Evolutionary conservation across 2,797 vertebrate species (phyloP), one percentile per base, ranked within the genome.

Genomic region (Centroberyx gerrardi): DNA sequence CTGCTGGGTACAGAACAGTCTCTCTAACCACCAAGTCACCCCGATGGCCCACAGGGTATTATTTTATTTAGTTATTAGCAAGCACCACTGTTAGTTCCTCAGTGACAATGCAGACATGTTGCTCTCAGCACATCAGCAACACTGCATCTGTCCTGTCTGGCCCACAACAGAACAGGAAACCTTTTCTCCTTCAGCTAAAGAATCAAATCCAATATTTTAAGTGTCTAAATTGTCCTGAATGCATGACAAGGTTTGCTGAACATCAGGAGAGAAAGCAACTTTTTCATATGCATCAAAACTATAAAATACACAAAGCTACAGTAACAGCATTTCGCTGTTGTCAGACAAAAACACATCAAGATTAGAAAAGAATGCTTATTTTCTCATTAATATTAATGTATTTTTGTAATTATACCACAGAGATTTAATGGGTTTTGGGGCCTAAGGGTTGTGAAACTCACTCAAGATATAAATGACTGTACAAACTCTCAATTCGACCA

Each of bases 351-450:
- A 42, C 40, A 42, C 40, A 10, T 42, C 10, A 42, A 13, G 8
- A 1, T 7, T 48, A 38, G 68, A 55, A 44, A 40, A 27, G 14
- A 51, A 36, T 53, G 58, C 68, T 60, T 61, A 1, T 29, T 53
- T 69, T 44, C 52, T 76, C 62, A 59, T 78, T 61, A 74, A 74
- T 8, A 15, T 48, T 22, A 22, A 22, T 0, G 0, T 18, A 4
- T 33, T 55, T 68, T 36, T 58, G 1, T 31, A 22, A 68, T 29
- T 9, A 53, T 2, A 13, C 31, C 38, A 52, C n/a, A n/a, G 36
- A 65, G 29, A 54, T 66, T 62, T 69, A 72, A 76, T 69, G 31
- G 36, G 28, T 58, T 81, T 76, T 18, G 36, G 51, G n/a, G 65
- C 70, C 69, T 18, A 48, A 55, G 66, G 62, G 5, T 52, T 22